A percentile compares a stretch with the other conserved stretches of the same genome.
Conservation (phyloP, 2,888 invertebrate species). For the Leucozona laternaria region DNA sequence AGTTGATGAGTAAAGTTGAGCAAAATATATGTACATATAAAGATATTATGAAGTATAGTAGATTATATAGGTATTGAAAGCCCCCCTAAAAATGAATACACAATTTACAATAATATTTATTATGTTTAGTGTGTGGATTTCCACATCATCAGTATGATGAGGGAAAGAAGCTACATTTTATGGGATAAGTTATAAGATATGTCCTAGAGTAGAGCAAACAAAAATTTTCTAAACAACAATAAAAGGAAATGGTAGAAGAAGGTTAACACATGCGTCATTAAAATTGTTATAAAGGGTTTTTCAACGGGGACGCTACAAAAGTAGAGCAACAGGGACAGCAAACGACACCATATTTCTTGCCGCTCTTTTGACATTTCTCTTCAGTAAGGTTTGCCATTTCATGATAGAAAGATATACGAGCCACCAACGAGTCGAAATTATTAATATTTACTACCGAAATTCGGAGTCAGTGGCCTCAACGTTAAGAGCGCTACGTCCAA, state of each 20-base stretch:
- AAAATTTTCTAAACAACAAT: not conserved
- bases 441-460: too few relatives aligned
- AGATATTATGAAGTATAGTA: not conserved
- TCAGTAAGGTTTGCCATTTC: too few relatives aligned
- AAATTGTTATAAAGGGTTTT: too few relatives aligned
- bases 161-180: not conserved
- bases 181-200: not conserved
- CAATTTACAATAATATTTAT: not conserved
- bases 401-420: too few relatives aligned
- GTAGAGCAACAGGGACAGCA: too few relatives aligned
- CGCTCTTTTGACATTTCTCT: too few relatives aligned
- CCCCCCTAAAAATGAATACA: not conserved
- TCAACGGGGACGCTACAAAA: too few relatives aligned
- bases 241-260: not conserved
- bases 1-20: constrained; percentile 5
- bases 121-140: not conserved
- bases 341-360: too few relatives aligned
- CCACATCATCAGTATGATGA: not conserved
- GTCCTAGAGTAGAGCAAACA: not conserved
- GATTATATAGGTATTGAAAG: too few relatives aligned
- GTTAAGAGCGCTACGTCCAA: too few relatives aligned
- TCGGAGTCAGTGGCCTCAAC: too few relatives aligned
- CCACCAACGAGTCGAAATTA: too few relatives aligned
- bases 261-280: not conserved
- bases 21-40: not conserved